Evolutionary conservation across 2,888 invertebrate species (phyloP), one percentile per base, ranked within the genome.

Genomic region (Ennomos fuscantarius): DNA sequence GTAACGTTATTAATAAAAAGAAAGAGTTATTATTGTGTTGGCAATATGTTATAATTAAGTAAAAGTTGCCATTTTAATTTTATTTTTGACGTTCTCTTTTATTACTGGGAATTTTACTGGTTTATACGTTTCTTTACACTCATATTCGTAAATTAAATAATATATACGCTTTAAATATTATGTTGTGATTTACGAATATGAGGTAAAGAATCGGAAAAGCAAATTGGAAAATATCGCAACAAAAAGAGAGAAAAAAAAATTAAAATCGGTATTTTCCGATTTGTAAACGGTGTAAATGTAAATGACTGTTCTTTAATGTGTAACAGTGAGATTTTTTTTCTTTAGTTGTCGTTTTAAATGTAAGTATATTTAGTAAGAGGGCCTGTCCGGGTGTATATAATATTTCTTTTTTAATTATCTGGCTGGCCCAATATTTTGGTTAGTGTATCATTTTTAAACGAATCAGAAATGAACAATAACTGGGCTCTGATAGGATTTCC

Each of bases 371-470:
- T 69, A 65, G 62, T 2, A 8, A 13, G 8, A 62, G 72, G 75
- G 79, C 73, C 74, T 69, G 73, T 67, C 74, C 66, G 63, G 76
- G 74, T 68, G 60, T 50, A 69, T 70, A 75, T 74, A 70, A 69
- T 78, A 74, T 76, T 77, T 76, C 72, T 70, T 44, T 44, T 73
- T 71, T 63, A 66, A 53, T 41, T 54, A 57, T 72, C 74, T 68
- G 74, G 76, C 70, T 68, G 79, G 75, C 73, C 78, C 74, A 68
- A 63, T 0, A 12, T 65, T 36, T 52, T 67, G 66, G 65, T 69
- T 66, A 35, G 24, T 42, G 35, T 3, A 31, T 9, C 24, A 10
- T 8, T 40, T 15, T 24, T 35, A 24, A 42, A 31, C 50, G 36
- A 50, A 50, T 11, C 36, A 43, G 15, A 47, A 47, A 47, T 39